Evolutionary conservation across 2,888 invertebrate species (phyloP).

Genomic region (Limnephilus lunatus): DNA sequence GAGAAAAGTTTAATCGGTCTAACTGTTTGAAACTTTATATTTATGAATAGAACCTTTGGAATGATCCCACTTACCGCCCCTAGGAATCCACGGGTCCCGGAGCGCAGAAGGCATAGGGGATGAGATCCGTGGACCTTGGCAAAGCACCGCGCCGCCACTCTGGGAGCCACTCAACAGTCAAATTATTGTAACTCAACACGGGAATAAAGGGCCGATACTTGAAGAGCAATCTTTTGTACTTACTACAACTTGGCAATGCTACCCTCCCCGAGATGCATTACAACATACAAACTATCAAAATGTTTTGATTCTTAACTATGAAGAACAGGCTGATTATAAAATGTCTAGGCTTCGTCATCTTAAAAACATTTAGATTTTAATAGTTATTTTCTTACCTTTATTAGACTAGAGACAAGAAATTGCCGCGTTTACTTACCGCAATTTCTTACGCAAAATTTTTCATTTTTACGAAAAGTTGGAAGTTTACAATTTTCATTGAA

Average conservation of each 20-base stretch:
- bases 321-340: conserved; percentile 16
- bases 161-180: conserved; percentile 43
- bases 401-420: no score
- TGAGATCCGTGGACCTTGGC: not conserved
- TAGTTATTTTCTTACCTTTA: no score
- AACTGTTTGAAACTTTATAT: conserved; percentile 44
- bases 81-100: not conserved
- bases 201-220: conserved; percentile 37
- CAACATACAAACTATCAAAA: conserved; percentile 60
- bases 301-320: conserved; percentile 59
- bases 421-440: no score
- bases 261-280: conserved; percentile 32
- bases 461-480: no score
- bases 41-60: conserved; percentile 24
- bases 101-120: conserved; percentile 17
- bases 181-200: conserved; percentile 53
- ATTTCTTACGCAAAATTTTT: no score
- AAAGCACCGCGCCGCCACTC: not conserved
- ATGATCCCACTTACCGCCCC: conserved; percentile 59
- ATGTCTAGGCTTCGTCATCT: not conserved
- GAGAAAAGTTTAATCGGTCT: not conserved
- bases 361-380: not conserved
- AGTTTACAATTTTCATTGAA: no score
- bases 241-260: conserved; percentile 24
- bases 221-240: conserved; percentile 35